phyloP scores from a whole-genome alignment of 2,797 vertebrate genomes.

The Anabas testudineus region DNA sequence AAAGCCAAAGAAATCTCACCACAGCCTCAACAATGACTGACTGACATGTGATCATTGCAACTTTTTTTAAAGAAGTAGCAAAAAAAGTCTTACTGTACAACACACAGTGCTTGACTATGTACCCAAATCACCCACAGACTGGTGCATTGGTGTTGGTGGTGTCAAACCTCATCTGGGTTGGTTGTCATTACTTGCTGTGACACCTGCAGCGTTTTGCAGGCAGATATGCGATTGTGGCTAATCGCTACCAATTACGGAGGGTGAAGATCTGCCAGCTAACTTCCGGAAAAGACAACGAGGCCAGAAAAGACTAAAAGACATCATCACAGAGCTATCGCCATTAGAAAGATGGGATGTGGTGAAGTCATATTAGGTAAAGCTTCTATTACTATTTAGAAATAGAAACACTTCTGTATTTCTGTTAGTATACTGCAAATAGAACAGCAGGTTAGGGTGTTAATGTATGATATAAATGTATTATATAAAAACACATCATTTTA shows the following conservation, averaged over 20 bases:
- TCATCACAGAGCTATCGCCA: not conserved
- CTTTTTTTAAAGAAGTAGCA: not conserved
- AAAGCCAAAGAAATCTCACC: not conserved
- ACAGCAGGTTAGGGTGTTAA: too few relatives aligned
- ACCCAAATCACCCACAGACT: constrained; percentile 7
- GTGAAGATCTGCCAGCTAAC: constrained; percentile 23
- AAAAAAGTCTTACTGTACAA: not conserved
- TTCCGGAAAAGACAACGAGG: constrained; percentile 4
- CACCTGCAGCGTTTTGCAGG: constrained; percentile 50
- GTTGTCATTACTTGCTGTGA: constrained; percentile 50
- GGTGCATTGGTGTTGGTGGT: constrained; percentile 26
- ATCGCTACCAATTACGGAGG: constrained; percentile 55
- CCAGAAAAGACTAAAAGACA: constrained; percentile 4
- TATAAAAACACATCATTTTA: too few relatives aligned
- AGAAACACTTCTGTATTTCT: too few relatives aligned
- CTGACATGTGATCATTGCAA: not conserved
- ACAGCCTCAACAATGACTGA: not conserved
- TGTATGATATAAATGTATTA: too few relatives aligned
- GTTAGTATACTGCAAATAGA: too few relatives aligned
- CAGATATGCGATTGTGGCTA: constrained; percentile 42
- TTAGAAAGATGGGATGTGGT: not conserved
- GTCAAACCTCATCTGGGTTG: constrained; percentile 45
- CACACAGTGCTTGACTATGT: not conserved
- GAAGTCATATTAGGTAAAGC: constrained; percentile 4
- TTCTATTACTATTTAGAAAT: not conserved